Evolutionary conservation across 2,797 vertebrate genomes (phyloP).

Genomic region (Manis pentadactyla): DNA sequence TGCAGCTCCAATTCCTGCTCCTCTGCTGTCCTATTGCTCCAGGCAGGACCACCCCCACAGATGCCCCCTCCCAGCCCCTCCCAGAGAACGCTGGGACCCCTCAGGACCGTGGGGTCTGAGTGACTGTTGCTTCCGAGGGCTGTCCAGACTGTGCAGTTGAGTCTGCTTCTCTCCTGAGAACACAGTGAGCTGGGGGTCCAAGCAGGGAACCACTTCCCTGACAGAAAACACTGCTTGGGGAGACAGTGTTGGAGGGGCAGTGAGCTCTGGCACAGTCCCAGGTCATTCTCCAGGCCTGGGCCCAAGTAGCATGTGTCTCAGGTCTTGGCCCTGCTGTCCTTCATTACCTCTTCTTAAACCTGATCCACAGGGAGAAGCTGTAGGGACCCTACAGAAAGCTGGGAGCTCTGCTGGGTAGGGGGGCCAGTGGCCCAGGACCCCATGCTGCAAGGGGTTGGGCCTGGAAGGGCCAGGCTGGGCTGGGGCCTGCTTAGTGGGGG

Average conservation of each 20-base stretch:
- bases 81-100: neutral
- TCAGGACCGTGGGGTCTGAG: neutral
- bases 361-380: constrained; percentile 30
- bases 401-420: neutral
- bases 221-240: neutral
- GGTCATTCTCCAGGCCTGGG: neutral
- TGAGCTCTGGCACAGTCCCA: neutral
- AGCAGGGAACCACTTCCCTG: neutral
- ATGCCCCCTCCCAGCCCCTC: neutral
- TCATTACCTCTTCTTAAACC: constrained; percentile 52
- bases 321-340: neutral
- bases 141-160: neutral
- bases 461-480: neutral
- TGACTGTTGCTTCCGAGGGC: neutral
- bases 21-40: constrained; percentile 69
- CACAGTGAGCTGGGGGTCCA: neutral
- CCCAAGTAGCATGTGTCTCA: too few species aligned
- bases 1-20: constrained; percentile 64
- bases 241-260: neutral
- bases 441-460: neutral
- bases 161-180: too few species aligned
- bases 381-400: neutral
- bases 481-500: neutral
- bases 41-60: neutral
- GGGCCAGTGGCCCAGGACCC: neutral